Conservation (phyloP, 1,140 invertebrate genomes). For the Uloborus diversus region DNA sequence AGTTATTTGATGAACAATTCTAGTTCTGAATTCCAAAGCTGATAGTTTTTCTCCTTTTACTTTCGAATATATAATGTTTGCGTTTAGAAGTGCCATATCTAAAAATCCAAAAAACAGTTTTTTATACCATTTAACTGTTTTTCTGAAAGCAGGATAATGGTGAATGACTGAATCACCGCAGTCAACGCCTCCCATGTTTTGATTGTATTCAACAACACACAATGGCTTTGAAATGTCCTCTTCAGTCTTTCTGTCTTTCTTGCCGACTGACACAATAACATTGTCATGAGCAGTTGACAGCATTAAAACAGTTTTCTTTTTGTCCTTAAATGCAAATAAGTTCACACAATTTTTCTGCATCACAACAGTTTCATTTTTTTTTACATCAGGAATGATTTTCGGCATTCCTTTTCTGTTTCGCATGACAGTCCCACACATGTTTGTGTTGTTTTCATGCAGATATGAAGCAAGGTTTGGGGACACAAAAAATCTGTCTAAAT, state of each 20-base stretch:
- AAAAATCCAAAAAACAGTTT: background rate
- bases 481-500: background rate
- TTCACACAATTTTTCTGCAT: background rate
- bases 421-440: background rate
- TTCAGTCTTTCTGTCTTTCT: background rate
- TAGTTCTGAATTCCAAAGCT: background rate
- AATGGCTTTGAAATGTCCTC: background rate
- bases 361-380: background rate
- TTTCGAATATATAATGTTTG: background rate
- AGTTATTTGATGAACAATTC: background rate
- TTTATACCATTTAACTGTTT: slow-evolving; percentile 8
- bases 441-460: background rate
- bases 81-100: background rate
- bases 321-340: background rate
- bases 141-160: slow-evolving; percentile 4
- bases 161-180: background rate
- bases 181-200: slow-evolving; percentile 11
- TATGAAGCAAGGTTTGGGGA: background rate
- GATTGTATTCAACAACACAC: background rate
- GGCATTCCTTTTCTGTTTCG: background rate
- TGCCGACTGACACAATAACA: background rate
- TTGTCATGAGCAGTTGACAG: background rate
- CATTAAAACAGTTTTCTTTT: background rate
- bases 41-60: background rate
- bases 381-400: background rate